Base-by-base conservation (phyloP, 2,113 vertebrate genomes). In the Panthera tigris region DNA sequence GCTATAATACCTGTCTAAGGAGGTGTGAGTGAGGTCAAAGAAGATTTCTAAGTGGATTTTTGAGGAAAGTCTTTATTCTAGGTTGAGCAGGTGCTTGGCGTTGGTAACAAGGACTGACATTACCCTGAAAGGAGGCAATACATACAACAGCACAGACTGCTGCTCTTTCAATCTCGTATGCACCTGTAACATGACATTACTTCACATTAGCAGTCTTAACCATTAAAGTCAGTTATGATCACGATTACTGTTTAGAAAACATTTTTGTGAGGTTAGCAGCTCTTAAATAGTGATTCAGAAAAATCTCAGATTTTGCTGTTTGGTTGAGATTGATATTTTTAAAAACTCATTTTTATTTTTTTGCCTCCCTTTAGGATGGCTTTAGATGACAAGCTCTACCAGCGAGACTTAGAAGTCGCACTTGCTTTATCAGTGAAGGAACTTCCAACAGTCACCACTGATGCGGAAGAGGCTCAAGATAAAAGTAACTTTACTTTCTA, bases 371-470 rank as follows among this genome's bases (percentile, higher is more conserved):
- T 66, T 55, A 99, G 99, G 97, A 80, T 98, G 94, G 98, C 99
- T 39, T 97, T 99, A 96, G 99, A 99, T 97, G 99, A 99, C 85
- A 99, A 98, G 98, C 89, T 99, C 79, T 98, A 98, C 97, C 98
- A 99, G 33, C 98, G 99, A 98, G 99, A 99, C 98, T 97, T 99
- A 65, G 99, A 99, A 97, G 99, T 99, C 19, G 99, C 99, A 50
- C 98, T 99, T 55, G 98, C 99, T 1, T 98, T 99, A 15, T 99
- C 99, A 0, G 55, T 98, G 88, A 98, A 99, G 95, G 95, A 98
- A 79, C 96, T 94, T 81, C 33, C 98, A 89, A 0, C 29, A 89
- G 31, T 94, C 85, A 69, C 65, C 61, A 68, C 80, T 98, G 74
- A 98, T 36, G 65, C 88, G 84, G 96, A 98, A 79, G 96, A 97